A percentile compares a stretch with the other conserved stretches of the same genome.
Conservation (phyloP, 2,113 vertebrate genomes). For the Grammomys dolichurus region DNA sequence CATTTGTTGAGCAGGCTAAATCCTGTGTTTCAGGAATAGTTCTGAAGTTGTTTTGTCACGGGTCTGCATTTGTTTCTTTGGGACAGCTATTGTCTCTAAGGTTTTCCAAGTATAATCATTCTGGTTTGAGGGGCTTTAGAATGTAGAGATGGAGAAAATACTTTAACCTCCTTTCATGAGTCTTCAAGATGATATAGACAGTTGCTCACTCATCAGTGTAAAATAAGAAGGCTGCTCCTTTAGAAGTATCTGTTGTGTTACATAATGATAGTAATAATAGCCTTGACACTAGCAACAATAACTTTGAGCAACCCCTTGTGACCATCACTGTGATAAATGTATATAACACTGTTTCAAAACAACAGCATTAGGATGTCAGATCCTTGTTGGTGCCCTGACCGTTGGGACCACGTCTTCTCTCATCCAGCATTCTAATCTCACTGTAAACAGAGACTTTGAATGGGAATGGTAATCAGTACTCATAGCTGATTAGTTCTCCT, state of each 20-base stretch:
- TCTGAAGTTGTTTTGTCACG: background rate
- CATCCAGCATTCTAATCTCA: background rate
- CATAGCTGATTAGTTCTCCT: background rate
- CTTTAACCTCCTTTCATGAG: background rate
- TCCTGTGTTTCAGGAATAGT: background rate
- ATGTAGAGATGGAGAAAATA: constrained; percentile 14
- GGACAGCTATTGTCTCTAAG: constrained; percentile 18
- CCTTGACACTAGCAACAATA: background rate
- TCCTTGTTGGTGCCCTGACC: background rate
- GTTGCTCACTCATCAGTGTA: background rate
- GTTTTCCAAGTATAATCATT: constrained; percentile 1
- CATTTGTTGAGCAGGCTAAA: background rate
- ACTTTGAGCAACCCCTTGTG: background rate
- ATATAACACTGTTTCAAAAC: background rate
- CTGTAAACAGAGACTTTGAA: constrained; percentile 11
- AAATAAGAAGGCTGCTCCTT: background rate
- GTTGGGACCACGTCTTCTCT: background rate
- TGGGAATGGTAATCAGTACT: background rate
- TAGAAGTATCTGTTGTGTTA: background rate
- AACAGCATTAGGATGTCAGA: background rate
- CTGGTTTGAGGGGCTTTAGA: background rate
- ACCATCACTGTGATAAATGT: background rate
- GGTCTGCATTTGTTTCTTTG: background rate
- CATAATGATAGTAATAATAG: background rate
- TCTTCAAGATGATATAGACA: constrained; percentile 21